Evolutionary conservation across 2,888 invertebrate species (phyloP), one percentile per base, ranked within the genome.

Genomic region (Meteorus colon): DNA sequence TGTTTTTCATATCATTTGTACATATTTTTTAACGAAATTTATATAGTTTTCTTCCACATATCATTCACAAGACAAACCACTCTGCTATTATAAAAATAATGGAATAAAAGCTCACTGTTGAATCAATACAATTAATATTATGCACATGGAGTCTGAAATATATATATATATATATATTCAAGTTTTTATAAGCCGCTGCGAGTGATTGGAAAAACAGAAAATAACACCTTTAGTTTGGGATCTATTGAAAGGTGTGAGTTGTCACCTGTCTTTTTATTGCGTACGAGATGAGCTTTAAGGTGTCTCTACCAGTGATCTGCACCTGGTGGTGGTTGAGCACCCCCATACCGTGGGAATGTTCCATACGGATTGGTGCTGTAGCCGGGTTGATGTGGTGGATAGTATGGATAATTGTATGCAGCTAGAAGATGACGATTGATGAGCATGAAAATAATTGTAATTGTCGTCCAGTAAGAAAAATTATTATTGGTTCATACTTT

Each of bases 291-390:
- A 10, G 8, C 2, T 41, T 8, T 19, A 14, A 27, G n/a, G 19
- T n/a, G 14, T 51, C 48, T 62, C 79, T 77, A 81, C 84, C 84
- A 84, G 12, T 82, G 87, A 74, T 86, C 85, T 59, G 81, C 83
- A 5, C 84, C 83, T 2, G 77, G 74, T 0, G 82, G 83, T 37
- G 83, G 83, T 59, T 83, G 82, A 12, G 80, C 74, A 65, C 86
- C 86, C 41, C 82, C 80, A 10, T 86, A 87, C 74, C 87, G 84
- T 24, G 88, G 88, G 55, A 88, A 51, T n/a, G 88, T 88, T 24
- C 86, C 86, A n/a, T 83, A 88, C 31, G 73, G 68, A 65, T 76
- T 76, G 8, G 16, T 19, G n/a, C 4, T 29, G 31, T 76, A 76
- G 16, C 83, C 82, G 55, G 84, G 83, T 29, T 84, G 86, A 6